A percentile compares a stretch with the other conserved stretches of the same genome.
Evolutionary conservation across 2,113 vertebrate genomes (phyloP).

Genomic region (Cyphotilapia sp.): DNA sequence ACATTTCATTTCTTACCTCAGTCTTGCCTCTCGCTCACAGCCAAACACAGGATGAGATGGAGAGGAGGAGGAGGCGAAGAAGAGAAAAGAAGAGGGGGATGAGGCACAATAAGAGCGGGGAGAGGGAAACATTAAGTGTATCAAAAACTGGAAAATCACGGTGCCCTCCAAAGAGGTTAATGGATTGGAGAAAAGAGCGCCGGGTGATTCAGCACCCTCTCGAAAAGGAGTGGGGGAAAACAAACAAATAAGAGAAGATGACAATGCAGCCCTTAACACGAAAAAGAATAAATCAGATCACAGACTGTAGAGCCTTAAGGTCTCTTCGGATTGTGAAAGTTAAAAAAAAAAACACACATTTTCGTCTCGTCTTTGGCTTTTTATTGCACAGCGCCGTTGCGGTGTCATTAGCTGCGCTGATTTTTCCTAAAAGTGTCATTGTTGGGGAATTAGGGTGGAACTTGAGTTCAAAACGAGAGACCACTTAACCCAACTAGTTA

Average conservation of each 20-base stretch:
- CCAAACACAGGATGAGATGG: not conserved
- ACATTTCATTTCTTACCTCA: slow-evolving; percentile 58
- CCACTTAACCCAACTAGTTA: slow-evolving; percentile 64
- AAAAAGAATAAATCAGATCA: slow-evolving; percentile 32
- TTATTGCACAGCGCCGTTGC: slow-evolving; percentile 8
- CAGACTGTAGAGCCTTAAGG: slow-evolving; percentile 8
- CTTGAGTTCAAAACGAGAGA: slow-evolving; percentile 45
- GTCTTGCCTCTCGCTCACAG: slow-evolving; percentile 12
- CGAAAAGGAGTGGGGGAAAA: slow-evolving; percentile 1
- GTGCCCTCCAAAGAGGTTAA: slow-evolving; percentile 46
- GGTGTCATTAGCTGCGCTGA: slow-evolving; percentile 30
- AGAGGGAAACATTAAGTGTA: not conserved
- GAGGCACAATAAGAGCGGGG: not conserved
- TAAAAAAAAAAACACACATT: not conserved
- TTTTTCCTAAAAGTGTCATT: slow-evolving; percentile 44
- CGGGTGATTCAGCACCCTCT: slow-evolving; percentile 15
- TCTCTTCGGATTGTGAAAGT: slow-evolving; percentile 5
- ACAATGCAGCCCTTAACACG: slow-evolving; percentile 13
- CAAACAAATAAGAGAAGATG: slow-evolving; percentile 50
- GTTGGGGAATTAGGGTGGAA: slow-evolving; percentile 45
- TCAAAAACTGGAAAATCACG: slow-evolving; percentile 17
- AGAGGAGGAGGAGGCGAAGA: not conserved
- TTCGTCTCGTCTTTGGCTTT: slow-evolving; percentile 22
- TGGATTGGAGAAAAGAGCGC: slow-evolving; percentile 33
- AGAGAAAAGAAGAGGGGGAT: not conserved